A percentile compares a stretch with the other conserved stretches of the same genome.
These are phyloP conservation scores for Sthenelais limicola DNA, from an alignment of 2,888 invertebrate species.

Conservation along the genomic window DNA sequence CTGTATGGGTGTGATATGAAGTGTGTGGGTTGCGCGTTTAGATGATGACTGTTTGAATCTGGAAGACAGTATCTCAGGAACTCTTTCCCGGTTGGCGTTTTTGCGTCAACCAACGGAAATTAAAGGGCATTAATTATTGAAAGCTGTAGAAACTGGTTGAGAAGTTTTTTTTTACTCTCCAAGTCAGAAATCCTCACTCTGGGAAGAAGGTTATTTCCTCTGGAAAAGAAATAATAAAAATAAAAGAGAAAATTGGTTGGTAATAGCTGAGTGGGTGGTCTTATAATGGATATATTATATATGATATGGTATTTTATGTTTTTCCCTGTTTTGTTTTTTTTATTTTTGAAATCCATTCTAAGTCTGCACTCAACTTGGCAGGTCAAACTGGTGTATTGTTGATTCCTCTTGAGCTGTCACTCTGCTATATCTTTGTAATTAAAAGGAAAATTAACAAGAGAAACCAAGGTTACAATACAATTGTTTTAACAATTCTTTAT, in stretches of 20 bases:
- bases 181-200: conserved; percentile 29
- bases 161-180: conserved; percentile 25
- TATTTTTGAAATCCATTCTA: too few species aligned
- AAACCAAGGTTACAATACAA: too few species aligned
- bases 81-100: background rate
- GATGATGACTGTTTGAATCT: background rate
- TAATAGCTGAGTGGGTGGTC: background rate
- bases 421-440: conserved; percentile 35
- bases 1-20: background rate
- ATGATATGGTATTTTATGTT: background rate
- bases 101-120: background rate
- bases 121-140: conserved; percentile 33
- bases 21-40: background rate
- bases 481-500: too few species aligned
- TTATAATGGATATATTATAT: conserved; percentile 2
- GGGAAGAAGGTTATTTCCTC: conserved; percentile 1
- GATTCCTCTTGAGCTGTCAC: background rate
- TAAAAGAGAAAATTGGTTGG: background rate
- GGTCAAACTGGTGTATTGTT: background rate
- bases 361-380: too few species aligned
- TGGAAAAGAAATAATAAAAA: conserved; percentile 5
- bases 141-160: background rate
- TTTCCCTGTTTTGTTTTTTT: background rate
- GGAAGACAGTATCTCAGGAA: conserved; percentile 12
- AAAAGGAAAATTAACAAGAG: too few species aligned